Conservation (phyloP, 2,797 vertebrate genomes). For the Coregonus sp. region DNA sequence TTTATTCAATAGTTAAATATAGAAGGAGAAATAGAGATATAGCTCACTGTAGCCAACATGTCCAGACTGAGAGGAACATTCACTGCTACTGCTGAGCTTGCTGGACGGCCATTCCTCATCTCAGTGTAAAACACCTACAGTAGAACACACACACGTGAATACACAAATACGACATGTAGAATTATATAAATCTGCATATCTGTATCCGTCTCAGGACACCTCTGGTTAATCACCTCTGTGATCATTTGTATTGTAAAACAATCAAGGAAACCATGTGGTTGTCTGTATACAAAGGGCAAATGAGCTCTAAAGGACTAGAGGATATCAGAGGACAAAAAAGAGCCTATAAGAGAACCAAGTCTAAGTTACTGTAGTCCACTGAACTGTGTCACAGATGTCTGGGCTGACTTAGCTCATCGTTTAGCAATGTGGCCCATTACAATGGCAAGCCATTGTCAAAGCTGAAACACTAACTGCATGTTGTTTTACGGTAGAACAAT, state of each 20-base stretch:
- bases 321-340: background rate
- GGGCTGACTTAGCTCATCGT: conserved; percentile 13
- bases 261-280: background rate
- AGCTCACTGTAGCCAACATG: conserved; percentile 68
- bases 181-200: background rate
- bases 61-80: conserved; percentile 66
- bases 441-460: conserved; percentile 3
- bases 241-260: background rate
- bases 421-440: conserved; percentile 20
- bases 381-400: background rate
- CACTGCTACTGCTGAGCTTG: conserved; percentile 60
- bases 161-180: background rate
- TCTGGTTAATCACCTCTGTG: background rate
- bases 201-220: background rate
- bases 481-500: conserved; percentile 12
- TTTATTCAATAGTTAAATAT: background rate
- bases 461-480: background rate
- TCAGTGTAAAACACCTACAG: conserved; percentile 78
- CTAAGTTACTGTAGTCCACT: background rate
- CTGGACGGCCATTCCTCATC: conserved; percentile 59
- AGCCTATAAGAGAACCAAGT: background rate
- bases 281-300: background rate
- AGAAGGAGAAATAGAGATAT: background rate
- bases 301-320: background rate
- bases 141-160: background rate